Evolutionary conservation across 2,113 vertebrate genomes (phyloP), one percentile per base, ranked within the genome.

Genomic region (Tretioscincus oriximinensis): DNA sequence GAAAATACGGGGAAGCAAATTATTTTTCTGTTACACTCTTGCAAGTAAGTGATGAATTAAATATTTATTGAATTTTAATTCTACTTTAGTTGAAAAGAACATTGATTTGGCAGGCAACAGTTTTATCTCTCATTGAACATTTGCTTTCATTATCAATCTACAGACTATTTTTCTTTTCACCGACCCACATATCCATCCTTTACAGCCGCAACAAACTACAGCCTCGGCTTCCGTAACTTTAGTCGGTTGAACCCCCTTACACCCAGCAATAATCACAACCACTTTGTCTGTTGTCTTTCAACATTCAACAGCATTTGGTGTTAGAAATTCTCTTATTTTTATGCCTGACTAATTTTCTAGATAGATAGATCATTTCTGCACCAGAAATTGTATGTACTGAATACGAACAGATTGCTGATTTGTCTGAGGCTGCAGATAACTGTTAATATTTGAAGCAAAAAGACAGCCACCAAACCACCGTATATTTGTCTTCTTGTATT

Each of bases 121-220:
- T 51, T 79, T 58, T 26, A 47, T 8, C 45, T 77, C 11, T 29
- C 47, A 22, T 3, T 51, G 58, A 75, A 51, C 21, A 77, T 58
- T 31, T 51, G 31, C 7, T 4, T 54, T 79, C 61, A 24, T 21
- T 78, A 78, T 54, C 47, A 49, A 3, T 77, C 41, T 49, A 9
- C 45, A 21, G 20, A 29, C 10, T 49, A 9, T 49, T 29, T 41
- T 9, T 68, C 49, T 78, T 20, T 51, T 60, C 16, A 22, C 54
- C 41, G 54, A 79, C 61, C n/a, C 41, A 28, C 12, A 7, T 70
- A 24, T 8, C 3, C 97, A 98, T 83, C 93, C 96, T 79, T 94
- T 96, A 0, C 98, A 98, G 90, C 96, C 96, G 86, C 97, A 97
- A 92, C 94, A 93, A 51, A 92, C 89, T 41, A 49, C 97, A 96